Evolutionary conservation across 2,113 vertebrate species (phyloP).

Genomic region (Gallinago jamesoni): DNA sequence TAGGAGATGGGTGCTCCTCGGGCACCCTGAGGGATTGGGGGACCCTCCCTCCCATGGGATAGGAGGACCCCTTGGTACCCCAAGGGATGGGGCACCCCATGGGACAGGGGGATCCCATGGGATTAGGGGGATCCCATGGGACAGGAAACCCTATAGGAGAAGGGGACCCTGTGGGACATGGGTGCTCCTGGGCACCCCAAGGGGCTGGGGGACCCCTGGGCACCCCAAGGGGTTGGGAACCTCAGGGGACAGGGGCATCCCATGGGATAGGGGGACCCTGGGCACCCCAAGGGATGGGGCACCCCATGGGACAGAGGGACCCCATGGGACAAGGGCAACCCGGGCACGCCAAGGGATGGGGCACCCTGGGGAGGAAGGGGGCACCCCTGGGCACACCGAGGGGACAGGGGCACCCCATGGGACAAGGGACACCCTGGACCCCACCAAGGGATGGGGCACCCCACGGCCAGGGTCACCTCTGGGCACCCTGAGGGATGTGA

Average conservation of each 20-base stretch:
- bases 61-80: too few species aligned
- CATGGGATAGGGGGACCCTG: too few species aligned
- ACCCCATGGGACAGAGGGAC: not conserved
- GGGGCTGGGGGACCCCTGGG: not conserved
- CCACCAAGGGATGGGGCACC: not conserved
- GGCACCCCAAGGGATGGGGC: not conserved
- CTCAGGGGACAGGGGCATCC: not conserved
- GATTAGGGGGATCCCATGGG: too few species aligned
- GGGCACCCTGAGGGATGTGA: not conserved
- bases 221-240: too few species aligned
- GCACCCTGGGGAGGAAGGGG: too few species aligned
- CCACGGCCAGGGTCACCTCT: not conserved
- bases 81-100: not conserved
- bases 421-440: not conserved
- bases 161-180: not conserved
- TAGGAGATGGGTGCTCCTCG: not conserved
- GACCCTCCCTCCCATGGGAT: not conserved
- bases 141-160: not conserved
- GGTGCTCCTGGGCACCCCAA: not conserved
- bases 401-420: not conserved
- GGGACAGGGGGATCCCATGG: too few species aligned
- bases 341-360: not conserved
- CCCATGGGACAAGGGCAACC: not conserved
- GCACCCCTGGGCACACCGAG: not conserved
- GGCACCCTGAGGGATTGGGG: not conserved